A percentile compares a stretch with the other conserved stretches of the same genome.
Evolutionary conservation across 2,113 vertebrate species (phyloP).

Genomic region (Charina bottae): DNA sequence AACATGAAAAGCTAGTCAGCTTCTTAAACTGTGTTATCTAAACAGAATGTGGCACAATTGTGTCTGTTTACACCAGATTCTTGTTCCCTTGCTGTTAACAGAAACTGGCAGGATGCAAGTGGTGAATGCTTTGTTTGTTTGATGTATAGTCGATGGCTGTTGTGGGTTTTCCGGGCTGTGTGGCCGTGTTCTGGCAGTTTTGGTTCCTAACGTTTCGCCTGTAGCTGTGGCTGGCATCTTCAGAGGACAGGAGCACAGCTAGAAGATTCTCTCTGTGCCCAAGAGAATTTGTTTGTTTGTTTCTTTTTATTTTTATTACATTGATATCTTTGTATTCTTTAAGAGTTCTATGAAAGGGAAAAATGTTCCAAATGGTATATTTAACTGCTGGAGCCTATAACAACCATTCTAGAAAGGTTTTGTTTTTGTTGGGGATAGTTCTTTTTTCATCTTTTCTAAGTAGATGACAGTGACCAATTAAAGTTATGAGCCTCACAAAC

Average conservation of each 20-base stretch:
- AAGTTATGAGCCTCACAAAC: conserved; percentile 74
- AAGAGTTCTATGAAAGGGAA: not conserved
- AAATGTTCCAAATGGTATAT: not conserved
- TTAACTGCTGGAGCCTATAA: conserved; percentile 35
- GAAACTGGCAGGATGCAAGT: accelerated
- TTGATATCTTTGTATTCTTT: not conserved
- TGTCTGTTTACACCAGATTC: not conserved
- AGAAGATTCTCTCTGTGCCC: too few relatives aligned
- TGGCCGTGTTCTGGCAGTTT: too few relatives aligned
- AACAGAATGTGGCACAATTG: not conserved
- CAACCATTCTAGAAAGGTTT: conserved; percentile 49
- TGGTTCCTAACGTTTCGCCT: too few relatives aligned
- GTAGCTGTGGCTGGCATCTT: too few relatives aligned
- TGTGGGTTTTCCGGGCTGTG: too few relatives aligned
- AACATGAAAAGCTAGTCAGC: not conserved
- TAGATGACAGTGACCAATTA: conserved; percentile 77
- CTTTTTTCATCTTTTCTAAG: conserved; percentile 67
- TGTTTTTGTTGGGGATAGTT: conserved; percentile 63
- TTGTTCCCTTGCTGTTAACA: not conserved
- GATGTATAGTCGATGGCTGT: too few relatives aligned
- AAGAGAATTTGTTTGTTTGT: not conserved
- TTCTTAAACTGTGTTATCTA: not conserved
- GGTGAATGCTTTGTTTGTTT: conserved; percentile 3
- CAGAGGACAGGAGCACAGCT: too few relatives aligned
- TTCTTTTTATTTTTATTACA: conserved; percentile 31